Evolutionary conservation across 2,888 invertebrate genomes (phyloP).

Genomic region (Dryobotodes eremita): DNA sequence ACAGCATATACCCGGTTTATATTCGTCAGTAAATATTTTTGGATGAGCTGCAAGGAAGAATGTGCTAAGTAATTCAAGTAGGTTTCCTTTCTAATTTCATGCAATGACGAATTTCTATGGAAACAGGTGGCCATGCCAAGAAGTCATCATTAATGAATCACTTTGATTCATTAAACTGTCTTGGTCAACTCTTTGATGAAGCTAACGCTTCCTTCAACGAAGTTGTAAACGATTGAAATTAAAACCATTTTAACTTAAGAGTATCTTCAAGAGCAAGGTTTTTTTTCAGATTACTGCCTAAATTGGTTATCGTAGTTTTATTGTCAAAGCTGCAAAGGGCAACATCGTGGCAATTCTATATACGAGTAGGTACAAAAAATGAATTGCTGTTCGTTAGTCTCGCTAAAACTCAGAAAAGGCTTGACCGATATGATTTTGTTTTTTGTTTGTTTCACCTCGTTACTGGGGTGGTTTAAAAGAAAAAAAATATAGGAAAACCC

Average conservation of each 20-base stretch:
- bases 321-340: neutral
- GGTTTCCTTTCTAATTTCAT: conserved; percentile 6
- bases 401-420: neutral
- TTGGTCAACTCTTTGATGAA: neutral
- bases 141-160: neutral
- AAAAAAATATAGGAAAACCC: too few species aligned
- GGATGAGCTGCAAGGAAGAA: conserved; percentile 19
- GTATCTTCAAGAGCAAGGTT: neutral
- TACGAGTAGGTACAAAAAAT: too few species aligned
- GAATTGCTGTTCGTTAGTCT: too few species aligned
- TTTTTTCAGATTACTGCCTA: neutral
- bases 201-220: neutral
- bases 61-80: conserved; percentile 4
- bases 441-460: too few species aligned
- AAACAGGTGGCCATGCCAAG: neutral
- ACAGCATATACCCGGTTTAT: conserved; percentile 28
- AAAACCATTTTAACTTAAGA: neutral
- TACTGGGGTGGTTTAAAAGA: too few species aligned
- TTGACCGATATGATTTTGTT: neutral
- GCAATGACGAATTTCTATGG: neutral
- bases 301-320: neutral
- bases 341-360: neutral
- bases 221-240: neutral
- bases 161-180: neutral
- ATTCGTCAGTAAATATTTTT: conserved; percentile 37